A percentile compares a stretch with the other conserved stretches of the same genome.
Conservation (phyloP, 2,113 vertebrate species). For the Dendrocopos noguchii region DNA sequence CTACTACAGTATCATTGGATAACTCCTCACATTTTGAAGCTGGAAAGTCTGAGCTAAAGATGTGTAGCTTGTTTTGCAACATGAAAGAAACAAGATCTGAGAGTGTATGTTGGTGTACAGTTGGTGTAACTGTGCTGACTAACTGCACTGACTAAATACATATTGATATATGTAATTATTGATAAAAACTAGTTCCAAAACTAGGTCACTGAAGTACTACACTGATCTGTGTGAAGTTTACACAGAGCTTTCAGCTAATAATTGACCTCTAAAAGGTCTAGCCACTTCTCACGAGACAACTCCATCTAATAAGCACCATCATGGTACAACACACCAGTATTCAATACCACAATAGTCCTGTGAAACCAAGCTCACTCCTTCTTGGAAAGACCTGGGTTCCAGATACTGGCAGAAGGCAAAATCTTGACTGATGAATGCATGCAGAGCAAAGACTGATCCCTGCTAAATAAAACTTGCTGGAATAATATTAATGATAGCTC, state of each 20-base stretch:
- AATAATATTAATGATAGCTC: not conserved
- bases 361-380: not conserved
- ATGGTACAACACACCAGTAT: not conserved
- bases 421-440: not conserved
- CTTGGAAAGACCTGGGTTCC: not conserved
- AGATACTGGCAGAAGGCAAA: not conserved
- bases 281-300: not conserved
- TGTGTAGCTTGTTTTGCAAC: not conserved
- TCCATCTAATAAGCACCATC: not conserved
- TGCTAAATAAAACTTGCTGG: not conserved
- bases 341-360: not conserved
- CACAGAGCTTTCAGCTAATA: not conserved
- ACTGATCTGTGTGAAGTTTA: not conserved
- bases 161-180: not conserved
- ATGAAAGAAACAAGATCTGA: not conserved
- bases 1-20: not conserved
- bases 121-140: rapidly evolving
- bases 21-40: not conserved
- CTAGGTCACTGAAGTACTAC: not conserved
- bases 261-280: not conserved
- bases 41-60: not conserved
- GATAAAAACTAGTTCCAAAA: not conserved
- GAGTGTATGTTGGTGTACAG: not conserved
- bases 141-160: not conserved
- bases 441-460: not conserved